These are phyloP conservation scores for Coleophora flavipennella DNA, from an alignment of 2,888 invertebrate species.

Conservation along the genomic window DNA sequence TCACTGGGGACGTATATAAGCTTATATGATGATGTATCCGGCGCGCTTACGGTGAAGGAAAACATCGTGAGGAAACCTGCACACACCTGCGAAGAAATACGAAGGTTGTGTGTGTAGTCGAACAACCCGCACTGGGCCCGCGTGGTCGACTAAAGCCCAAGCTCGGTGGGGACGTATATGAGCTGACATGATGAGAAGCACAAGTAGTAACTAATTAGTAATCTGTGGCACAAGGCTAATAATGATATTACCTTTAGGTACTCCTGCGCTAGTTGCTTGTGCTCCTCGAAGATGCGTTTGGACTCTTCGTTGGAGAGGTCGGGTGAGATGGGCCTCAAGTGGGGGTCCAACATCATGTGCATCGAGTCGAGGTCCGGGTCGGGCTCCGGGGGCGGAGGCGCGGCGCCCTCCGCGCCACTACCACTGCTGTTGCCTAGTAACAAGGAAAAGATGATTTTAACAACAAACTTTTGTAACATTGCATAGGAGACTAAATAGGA, in stretches of 20 bases:
- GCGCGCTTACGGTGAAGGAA: too few species aligned
- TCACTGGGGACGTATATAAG: too few species aligned
- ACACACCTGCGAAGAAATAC: too few species aligned
- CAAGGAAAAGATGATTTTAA: neutral
- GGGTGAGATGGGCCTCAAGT: conserved; percentile 87
- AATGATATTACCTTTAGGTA: conserved; percentile 83
- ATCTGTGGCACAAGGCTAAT: too few species aligned
- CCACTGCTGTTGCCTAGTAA: conserved; percentile 60
- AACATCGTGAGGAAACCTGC: too few species aligned
- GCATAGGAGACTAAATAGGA: neutral
- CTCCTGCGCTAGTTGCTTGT: conserved; percentile 89
- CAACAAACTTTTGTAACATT: neutral
- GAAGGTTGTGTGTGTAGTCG: too few species aligned
- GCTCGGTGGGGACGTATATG: too few species aligned
- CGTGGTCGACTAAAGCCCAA: too few species aligned
- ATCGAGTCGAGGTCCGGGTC: conserved; percentile 77
- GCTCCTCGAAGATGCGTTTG: conserved; percentile 88
- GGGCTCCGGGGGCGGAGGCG: conserved; percentile 54
- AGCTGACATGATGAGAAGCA: too few species aligned
- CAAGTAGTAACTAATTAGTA: too few species aligned
- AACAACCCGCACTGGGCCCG: too few species aligned
- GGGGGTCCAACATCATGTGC: conserved; percentile 85
- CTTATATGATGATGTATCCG: too few species aligned
- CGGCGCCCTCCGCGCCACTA: conserved; percentile 42
- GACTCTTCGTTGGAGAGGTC: conserved; percentile 84